Evolutionary conservation across 2,113 vertebrate genomes (phyloP).

Genomic region (Castor canadensis): DNA sequence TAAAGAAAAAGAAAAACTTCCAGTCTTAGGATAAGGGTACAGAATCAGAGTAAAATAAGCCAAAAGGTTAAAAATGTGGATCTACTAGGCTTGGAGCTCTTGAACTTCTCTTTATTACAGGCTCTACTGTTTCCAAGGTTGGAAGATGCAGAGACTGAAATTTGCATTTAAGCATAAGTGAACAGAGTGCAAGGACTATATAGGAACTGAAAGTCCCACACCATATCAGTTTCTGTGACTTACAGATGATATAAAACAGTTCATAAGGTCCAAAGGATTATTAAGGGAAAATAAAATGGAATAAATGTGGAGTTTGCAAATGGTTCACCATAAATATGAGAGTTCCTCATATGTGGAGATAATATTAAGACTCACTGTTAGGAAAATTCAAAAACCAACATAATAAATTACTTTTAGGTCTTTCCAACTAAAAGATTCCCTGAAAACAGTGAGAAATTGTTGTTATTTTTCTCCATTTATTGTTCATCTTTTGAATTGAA

Average conservation of each 20-base stretch:
- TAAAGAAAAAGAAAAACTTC: background rate
- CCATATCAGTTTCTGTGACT: background rate
- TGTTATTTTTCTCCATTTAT: background rate
- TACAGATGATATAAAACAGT: background rate
- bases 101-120: slow-evolving; percentile 25
- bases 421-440: background rate
- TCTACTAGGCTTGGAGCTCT: background rate
- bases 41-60: slow-evolving; percentile 38
- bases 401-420: background rate
- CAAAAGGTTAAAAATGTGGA: slow-evolving; percentile 42
- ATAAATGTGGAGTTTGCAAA: background rate
- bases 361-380: background rate
- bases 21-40: slow-evolving; percentile 17
- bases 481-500: background rate
- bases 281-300: slow-evolving; percentile 38
- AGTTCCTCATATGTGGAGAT: background rate
- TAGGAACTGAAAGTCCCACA: background rate
- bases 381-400: slow-evolving; percentile 25
- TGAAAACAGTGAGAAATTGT: background rate
- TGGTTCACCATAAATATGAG: background rate
- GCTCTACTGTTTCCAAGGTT: background rate
- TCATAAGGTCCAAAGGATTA: background rate
- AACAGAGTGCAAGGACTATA: background rate
- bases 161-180: slow-evolving; percentile 1
- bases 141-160: background rate